Conservation (phyloP, 1,140 invertebrate species). For the Drusus annulatus region DNA sequence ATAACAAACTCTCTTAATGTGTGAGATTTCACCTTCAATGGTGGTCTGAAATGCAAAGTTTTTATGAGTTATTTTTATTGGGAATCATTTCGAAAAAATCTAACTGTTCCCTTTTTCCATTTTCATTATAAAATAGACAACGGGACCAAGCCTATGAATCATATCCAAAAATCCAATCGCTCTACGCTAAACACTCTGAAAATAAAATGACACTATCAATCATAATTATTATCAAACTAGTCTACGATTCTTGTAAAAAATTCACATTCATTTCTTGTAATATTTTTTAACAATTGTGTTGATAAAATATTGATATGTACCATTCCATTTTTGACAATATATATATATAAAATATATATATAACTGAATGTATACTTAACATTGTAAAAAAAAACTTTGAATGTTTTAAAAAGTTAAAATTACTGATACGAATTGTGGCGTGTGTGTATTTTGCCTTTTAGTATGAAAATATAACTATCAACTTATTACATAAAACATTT, state of each 20-base stretch:
- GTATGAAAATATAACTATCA: slow-evolving; percentile 30
- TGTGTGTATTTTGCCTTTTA: slow-evolving; percentile 25
- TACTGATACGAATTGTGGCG: background rate
- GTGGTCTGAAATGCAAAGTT: too few relatives aligned
- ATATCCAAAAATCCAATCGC: slow-evolving; percentile 31
- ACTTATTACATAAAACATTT: slow-evolving; percentile 3
- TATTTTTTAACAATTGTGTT: slow-evolving; percentile 14
- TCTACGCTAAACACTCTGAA: slow-evolving; percentile 18
- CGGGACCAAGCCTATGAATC: slow-evolving; percentile 22
- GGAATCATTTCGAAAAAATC: slow-evolving; percentile 10
- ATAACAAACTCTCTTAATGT: too few relatives aligned
- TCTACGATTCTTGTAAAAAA: slow-evolving; percentile 15
- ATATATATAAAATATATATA: slow-evolving; percentile 34
- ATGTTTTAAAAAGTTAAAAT: slow-evolving; percentile 22
- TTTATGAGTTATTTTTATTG: background rate
- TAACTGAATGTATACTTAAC: slow-evolving; percentile 33
- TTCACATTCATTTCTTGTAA: slow-evolving; percentile 7
- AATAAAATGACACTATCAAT: slow-evolving; percentile 28
- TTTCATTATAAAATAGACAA: slow-evolving; percentile 29
- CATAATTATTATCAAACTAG: background rate
- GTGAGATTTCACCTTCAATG: too few relatives aligned
- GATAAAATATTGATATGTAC: slow-evolving; percentile 15
- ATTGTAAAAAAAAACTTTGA: slow-evolving; percentile 16
- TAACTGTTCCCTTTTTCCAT: slow-evolving; percentile 7
- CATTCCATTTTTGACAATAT: slow-evolving; percentile 33